Conservation (phyloP, 2,888 invertebrate genomes). For the Leptinotarsa peninsularis region DNA sequence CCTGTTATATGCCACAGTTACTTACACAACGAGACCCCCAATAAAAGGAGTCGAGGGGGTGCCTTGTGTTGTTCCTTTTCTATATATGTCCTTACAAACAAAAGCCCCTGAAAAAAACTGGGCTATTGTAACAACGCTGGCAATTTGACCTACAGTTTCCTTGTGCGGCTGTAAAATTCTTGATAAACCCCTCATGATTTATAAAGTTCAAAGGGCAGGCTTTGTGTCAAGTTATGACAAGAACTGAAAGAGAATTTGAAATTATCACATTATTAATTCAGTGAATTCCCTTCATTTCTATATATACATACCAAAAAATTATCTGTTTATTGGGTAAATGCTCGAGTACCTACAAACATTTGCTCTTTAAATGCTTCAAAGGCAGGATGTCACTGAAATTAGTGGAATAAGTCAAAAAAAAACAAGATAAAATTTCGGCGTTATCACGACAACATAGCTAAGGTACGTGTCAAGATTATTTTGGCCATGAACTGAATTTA, state of each 20-base stretch:
- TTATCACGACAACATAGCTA: not conserved
- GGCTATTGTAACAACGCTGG: conserved; percentile 80
- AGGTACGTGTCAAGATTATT: no score
- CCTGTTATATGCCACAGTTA: conserved; percentile 51
- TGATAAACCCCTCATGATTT: conserved; percentile 68
- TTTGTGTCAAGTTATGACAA: not conserved
- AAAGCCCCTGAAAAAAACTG: conserved; percentile 87
- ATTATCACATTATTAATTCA: not conserved
- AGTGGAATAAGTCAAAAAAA: no score
- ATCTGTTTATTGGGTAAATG: not conserved
- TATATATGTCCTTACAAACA: conserved; percentile 80
- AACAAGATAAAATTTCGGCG: not conserved
- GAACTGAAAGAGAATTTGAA: not conserved
- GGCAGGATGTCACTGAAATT: not conserved
- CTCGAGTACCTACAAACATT: not conserved
- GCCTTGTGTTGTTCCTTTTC: conserved; percentile 75
- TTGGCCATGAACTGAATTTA: no score
- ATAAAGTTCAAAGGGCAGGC: not conserved
- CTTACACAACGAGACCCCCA: conserved; percentile 83
- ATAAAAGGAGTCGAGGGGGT: conserved; percentile 79
- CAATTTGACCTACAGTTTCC: conserved; percentile 75
- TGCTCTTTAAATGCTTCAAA: not conserved
- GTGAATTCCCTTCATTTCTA: not conserved
- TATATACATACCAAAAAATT: not conserved
- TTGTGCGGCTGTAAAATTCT: conserved; percentile 74